Percentiles rank a stretch among this genome's conserved stretches.
Evolutionary conservation across 2,113 vertebrate species (phyloP).

Genomic region (Macquaria ambigua): DNA sequence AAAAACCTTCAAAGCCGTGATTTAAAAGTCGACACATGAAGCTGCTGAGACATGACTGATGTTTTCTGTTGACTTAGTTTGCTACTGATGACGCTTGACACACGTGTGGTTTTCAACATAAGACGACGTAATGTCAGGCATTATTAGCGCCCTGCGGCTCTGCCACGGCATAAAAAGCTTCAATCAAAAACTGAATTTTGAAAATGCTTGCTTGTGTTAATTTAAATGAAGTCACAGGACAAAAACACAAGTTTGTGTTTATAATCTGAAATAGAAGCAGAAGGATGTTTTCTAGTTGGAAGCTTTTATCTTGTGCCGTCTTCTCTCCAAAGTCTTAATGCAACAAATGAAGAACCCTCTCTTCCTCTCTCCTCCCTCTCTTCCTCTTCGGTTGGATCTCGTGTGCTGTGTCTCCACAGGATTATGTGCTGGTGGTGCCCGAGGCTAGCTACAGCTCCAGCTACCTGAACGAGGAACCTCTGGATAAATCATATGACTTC

Average conservation of each 20-base stretch:
- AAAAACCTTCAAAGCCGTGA: too few species aligned
- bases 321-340: background rate
- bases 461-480: constrained; percentile 90
- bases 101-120: too few species aligned
- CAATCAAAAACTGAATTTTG: too few species aligned
- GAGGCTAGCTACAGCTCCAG: constrained; percentile 89
- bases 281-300: background rate
- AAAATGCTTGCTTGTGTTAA: too few species aligned
- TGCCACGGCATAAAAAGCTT: too few species aligned
- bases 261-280: background rate
- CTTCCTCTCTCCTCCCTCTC: background rate
- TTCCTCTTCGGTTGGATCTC: background rate
- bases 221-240: too few species aligned
- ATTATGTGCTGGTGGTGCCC: constrained; percentile 93
- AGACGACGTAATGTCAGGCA: too few species aligned
- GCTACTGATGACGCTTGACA: too few species aligned
- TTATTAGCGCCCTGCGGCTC: too few species aligned
- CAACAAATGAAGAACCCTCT: background rate
- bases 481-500: constrained; percentile 97
- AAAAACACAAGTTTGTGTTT: background rate
- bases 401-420: constrained; percentile 78
- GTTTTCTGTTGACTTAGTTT: too few species aligned
- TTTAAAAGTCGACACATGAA: too few species aligned
- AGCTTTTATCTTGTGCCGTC: background rate
- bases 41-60: too few species aligned